Base-by-base conservation (phyloP, 30 jellyfish, hydroid and myxozoan genomes). In the Aurelia sp. region DNA sequence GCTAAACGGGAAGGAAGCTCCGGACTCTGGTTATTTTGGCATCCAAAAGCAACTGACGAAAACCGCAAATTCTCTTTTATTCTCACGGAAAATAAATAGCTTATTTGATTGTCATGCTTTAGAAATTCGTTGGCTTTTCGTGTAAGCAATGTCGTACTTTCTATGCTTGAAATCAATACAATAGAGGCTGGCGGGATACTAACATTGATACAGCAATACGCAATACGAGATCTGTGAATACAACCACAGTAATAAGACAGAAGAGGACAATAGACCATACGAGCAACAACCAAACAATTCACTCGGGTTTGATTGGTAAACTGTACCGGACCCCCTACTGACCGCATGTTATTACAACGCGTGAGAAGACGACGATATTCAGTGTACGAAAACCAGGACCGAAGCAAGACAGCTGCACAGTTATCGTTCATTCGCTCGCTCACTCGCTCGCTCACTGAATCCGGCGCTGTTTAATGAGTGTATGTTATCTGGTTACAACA, bases 1-100 rank as follows among this genome's bases (percentile, higher is more conserved):
- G 88, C 76, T 70, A 64, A 57, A 84, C 93, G 93, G 93, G 80
- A 72, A 84, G 93, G 93, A 84, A 84, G 69, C 88, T 84, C 76
- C 27, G 82, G 55, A 66, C 57, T 72, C 84, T 48, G 75, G 84
- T 84, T 41, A 60, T 72, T 60, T 76, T 66, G 82, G 88, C 93
- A 84, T 61, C 93, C 84, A 84, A 70, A 72, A 69, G 93, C 87
- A 84, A 73, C 93, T 20, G 88, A 72, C 51, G 66, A 72, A 83
- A 84, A 73, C 93, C 93, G 67, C 88, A 73, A 84, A 79, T 18
- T 27, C 76, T 38, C 76, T 81, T 57, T 84, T 84, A 65, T 72
- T 84, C 82, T 63, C 80, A 33, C 93, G 88, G 88, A 63, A 73
- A 84, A 84, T 72, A 61, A 84, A 84, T 84, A 40, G 88, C 81